A percentile compares a stretch with the other conserved stretches of the same genome.
Evolutionary conservation across 2,113 vertebrate species (phyloP).

Genomic region (Aldabrachelys gigantea): DNA sequence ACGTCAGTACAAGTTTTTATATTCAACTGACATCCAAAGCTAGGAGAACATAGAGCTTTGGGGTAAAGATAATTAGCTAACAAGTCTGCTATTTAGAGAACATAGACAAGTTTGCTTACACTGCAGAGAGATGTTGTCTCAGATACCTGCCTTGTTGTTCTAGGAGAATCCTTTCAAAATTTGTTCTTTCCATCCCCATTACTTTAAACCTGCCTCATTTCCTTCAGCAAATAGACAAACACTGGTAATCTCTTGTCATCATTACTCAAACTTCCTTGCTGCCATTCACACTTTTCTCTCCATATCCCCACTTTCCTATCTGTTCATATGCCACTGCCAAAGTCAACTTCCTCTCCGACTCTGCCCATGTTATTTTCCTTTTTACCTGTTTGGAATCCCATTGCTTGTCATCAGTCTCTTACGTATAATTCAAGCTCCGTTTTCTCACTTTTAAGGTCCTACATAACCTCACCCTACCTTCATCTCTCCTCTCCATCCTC

Average conservation of each 20-base stretch:
- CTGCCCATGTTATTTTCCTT: background rate
- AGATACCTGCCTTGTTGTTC: background rate
- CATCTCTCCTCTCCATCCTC: background rate
- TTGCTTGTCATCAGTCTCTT: background rate
- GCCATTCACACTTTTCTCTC: background rate
- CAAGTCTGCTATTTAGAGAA: background rate
- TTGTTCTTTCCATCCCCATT: background rate
- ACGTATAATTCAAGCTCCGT: background rate
- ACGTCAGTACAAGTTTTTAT: background rate
- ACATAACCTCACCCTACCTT: background rate
- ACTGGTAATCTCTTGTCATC: background rate
- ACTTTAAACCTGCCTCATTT: background rate
- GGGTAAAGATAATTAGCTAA: background rate
- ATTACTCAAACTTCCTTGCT: background rate
- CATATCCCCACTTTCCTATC: background rate
- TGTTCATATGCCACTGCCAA: background rate
- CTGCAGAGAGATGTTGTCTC: background rate
- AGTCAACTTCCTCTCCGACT: background rate
- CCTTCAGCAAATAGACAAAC: background rate
- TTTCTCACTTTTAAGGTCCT: background rate
- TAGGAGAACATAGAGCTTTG: background rate
- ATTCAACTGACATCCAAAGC: background rate
- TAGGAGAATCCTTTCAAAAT: background rate
- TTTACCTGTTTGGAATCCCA: background rate
- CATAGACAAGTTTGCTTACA: background rate